Base-by-base conservation (phyloP, 1,140 invertebrate species). In the Limonius californicus region DNA sequence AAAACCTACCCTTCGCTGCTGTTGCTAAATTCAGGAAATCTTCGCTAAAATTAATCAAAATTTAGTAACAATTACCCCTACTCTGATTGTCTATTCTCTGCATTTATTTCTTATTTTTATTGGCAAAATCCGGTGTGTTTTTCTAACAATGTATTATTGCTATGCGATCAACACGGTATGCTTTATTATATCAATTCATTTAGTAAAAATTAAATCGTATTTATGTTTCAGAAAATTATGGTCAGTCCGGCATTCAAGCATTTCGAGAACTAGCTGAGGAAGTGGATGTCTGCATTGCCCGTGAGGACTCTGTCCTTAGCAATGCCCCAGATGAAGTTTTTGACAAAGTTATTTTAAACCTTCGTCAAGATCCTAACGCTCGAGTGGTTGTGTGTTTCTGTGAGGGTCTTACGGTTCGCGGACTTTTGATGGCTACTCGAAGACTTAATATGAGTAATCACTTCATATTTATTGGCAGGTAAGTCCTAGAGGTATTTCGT, bases 331-430 rank as follows among this genome's bases (percentile, higher is more conserved):
- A 85, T 35, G 78, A 82, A 32, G 80, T 80, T 27, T 87, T 86
- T 73, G 83, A 87, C 68, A 78, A 79, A 55, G 80, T 88, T 1
- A 76, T 89, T 8, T 71, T 73, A 16, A 84, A 83, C 59, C 77
- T 90, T 7, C 73, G 79, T 57, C 78, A 82, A 67, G 84, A 84
- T 62, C 76, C 77, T 7, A 80, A 81, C 30, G 87, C 87, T 4
- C 78, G 81, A 30, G 89, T 91, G 3, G 85, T 91, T n/a, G 87
- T 92, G 1, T 92, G 90, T 74, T 92, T 92, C 80, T 92, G 90
- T 76, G 89, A 92, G 77, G 89, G 90, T 2, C 80, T 83, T 72
- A 90, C 89, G 0, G 84, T 92, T 35, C 75, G 84, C 57, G 84
- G 83, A 11, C 76, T 92, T n/a, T 78, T 91, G 59, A 79, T 79